Conservation (phyloP, 2,113 vertebrate genomes). For the Anser cygnoides region DNA sequence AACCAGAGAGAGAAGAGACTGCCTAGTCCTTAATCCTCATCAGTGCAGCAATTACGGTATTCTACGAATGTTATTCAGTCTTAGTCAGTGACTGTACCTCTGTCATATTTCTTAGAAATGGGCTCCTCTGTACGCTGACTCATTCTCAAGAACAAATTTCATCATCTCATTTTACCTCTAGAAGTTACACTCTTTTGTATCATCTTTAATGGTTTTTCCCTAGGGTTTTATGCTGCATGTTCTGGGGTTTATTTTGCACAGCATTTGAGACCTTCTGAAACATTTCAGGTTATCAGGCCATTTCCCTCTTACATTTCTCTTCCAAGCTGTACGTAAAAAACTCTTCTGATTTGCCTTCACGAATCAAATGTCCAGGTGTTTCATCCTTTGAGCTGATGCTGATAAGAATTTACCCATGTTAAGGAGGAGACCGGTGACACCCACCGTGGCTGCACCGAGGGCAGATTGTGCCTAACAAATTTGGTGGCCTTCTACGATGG, state of each 20-base stretch:
- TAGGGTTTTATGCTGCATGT: background rate
- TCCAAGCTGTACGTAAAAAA: background rate
- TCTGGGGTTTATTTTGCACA: background rate
- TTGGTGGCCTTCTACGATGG: no score
- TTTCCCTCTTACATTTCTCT: background rate
- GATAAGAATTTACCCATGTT: background rate
- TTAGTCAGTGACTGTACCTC: background rate
- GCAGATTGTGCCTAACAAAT: no score
- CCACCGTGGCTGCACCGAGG: no score
- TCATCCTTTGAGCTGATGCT: background rate
- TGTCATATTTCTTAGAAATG: conserved; percentile 20
- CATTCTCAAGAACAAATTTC: conserved; percentile 28
- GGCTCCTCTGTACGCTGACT: background rate
- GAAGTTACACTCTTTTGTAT: background rate
- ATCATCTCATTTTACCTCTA: conserved; percentile 2
- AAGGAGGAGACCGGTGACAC: no score
- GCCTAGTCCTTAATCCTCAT: background rate
- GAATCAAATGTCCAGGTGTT: background rate
- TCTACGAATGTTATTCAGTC: background rate
- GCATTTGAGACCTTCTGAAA: background rate
- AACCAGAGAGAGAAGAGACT: background rate
- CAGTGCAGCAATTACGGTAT: background rate
- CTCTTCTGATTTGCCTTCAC: background rate
- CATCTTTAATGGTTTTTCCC: background rate
- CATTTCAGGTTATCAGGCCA: background rate